Percentiles rank a stretch among this genome's conserved stretches.
Conservation (phyloP, 2,797 vertebrate genomes). For the Enteromius fasciolatus region DNA sequence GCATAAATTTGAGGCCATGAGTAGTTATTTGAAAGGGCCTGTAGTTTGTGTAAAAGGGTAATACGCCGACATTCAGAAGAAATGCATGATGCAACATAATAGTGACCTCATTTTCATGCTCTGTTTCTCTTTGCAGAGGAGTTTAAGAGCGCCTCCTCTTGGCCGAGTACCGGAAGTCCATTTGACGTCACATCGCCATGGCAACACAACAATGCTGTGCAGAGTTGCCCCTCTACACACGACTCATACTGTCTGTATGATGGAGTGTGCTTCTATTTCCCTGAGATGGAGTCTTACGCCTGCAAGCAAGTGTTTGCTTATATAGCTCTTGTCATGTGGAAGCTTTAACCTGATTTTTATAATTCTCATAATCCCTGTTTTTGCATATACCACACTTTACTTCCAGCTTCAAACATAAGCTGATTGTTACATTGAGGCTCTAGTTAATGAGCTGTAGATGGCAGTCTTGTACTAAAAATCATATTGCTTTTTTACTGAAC, state of each 20-base stretch:
- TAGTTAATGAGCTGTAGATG: constrained; percentile 71
- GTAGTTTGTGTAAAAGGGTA: background rate
- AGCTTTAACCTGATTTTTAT: background rate
- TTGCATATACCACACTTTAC: constrained; percentile 1
- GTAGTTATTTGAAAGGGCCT: background rate
- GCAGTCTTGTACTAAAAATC: constrained; percentile 70
- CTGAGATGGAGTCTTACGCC: constrained; percentile 82
- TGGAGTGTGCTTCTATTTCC: constrained; percentile 86
- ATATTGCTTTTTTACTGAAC: background rate
- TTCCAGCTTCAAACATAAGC: background rate
- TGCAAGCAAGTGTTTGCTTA: constrained; percentile 86
- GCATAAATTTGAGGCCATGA: background rate
- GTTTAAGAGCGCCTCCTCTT: constrained; percentile 42
- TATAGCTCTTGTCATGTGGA: background rate
- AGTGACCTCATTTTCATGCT: constrained; percentile 24
- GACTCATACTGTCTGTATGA: constrained; percentile 88
- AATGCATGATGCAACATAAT: constrained; percentile 1
- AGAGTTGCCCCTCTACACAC: constrained; percentile 80
- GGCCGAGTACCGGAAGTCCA: constrained; percentile 62
- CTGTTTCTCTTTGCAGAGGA: constrained; percentile 18
- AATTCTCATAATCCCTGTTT: background rate
- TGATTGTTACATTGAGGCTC: background rate
- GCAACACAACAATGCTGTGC: constrained; percentile 55
- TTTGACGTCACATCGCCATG: constrained; percentile 60
- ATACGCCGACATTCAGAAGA: background rate